These are phyloP conservation scores for Ceyx cyanopectus DNA, from an alignment of 2,113 vertebrate species.

Conservation along the genomic window DNA sequence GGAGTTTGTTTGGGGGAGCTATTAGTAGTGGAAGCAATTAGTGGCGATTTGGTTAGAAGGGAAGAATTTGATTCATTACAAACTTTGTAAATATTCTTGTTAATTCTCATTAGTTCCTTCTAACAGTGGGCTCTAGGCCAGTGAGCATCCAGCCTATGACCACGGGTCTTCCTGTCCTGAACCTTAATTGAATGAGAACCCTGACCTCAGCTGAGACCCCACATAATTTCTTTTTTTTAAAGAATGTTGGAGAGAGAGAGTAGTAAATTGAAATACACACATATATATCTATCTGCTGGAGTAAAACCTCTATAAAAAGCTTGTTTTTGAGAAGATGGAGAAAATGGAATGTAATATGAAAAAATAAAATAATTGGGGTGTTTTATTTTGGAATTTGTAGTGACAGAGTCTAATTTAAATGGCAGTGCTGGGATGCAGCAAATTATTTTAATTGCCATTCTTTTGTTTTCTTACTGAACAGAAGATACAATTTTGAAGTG, in stretches of 20 bases:
- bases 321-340: neutral
- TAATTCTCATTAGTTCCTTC: neutral
- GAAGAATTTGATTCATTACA: neutral
- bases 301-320: neutral
- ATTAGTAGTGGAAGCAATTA: slow-evolving; percentile 15
- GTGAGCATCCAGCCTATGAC: neutral
- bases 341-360: neutral
- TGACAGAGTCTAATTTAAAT: neutral
- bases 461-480: neutral
- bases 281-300: neutral
- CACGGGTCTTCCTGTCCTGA: neutral
- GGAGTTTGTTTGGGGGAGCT: neutral
- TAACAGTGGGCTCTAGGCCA: neutral
- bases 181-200: neutral
- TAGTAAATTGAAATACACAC: neutral
- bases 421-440: neutral
- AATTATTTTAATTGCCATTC: neutral
- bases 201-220: neutral
- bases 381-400: neutral
- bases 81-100: neutral
- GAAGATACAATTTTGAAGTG: neutral
- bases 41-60: neutral
- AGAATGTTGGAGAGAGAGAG: neutral
- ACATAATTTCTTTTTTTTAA: neutral
- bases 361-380: neutral